Conservation (phyloP, 2,888 invertebrate species). For the Megaustenia siamemsis region DNA sequence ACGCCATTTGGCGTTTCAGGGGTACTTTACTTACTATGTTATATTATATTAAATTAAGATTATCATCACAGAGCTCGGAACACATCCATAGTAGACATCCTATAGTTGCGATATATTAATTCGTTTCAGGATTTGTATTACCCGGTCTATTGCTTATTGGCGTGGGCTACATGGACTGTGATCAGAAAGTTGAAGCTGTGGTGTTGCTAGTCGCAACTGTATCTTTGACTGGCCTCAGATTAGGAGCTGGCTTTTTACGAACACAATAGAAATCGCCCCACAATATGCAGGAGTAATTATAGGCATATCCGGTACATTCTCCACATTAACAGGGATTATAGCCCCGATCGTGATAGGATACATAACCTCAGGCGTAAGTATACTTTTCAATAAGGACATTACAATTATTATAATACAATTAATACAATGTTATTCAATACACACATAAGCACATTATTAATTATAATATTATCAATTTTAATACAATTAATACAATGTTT, state of each 20-base stretch:
- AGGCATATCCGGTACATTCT: constrained; percentile 74
- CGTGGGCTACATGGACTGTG: constrained; percentile 68
- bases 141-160: constrained; percentile 68
- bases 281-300: constrained; percentile 73
- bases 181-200: constrained; percentile 62
- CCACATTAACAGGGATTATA: constrained; percentile 72
- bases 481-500: too few relatives aligned
- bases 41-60: too few relatives aligned
- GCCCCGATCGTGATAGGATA: constrained; percentile 71
- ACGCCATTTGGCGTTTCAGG: too few relatives aligned
- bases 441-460: too few relatives aligned
- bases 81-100: too few relatives aligned
- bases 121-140: constrained; percentile 62
- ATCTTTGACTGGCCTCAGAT: constrained; percentile 69
- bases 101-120: too few relatives aligned
- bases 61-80: too few relatives aligned
- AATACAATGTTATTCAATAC: too few relatives aligned
- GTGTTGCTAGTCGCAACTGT: constrained; percentile 67
- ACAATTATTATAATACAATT: too few relatives aligned
- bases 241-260: constrained; percentile 72
- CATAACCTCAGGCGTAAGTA: constrained; percentile 67
- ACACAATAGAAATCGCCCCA: constrained; percentile 77
- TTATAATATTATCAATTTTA: too few relatives aligned
- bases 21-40: too few relatives aligned
- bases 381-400: too few relatives aligned